These are phyloP conservation scores for Tinamus major DNA, from an alignment of 2,797 vertebrate species.

Conservation along the genomic window DNA sequence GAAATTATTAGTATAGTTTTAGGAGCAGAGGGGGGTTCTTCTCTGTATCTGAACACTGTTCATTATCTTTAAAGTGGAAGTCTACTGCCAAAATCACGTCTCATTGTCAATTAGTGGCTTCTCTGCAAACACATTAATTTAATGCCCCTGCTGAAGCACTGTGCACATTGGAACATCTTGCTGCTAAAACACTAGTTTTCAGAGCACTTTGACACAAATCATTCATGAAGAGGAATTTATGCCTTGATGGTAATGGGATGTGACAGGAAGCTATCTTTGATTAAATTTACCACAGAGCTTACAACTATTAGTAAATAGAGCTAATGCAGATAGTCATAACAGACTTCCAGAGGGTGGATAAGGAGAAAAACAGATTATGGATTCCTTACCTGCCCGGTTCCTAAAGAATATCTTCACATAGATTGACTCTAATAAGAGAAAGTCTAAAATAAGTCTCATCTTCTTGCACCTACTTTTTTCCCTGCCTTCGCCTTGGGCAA, in stretches of 20 bases:
- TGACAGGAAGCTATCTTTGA: slow-evolving; percentile 35
- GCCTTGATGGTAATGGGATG: slow-evolving; percentile 9
- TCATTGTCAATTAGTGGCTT: slow-evolving; percentile 68
- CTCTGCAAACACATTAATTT: slow-evolving; percentile 74
- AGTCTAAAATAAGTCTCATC: slow-evolving; percentile 18
- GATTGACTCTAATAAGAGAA: neutral
- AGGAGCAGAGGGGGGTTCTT: slow-evolving; percentile 40
- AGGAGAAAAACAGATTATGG: neutral
- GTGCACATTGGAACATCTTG: slow-evolving; percentile 15
- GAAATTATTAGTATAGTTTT: slow-evolving; percentile 38
- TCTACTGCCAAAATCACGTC: slow-evolving; percentile 61
- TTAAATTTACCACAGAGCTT: slow-evolving; percentile 60
- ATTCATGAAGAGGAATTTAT: slow-evolving; percentile 43
- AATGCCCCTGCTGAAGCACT: slow-evolving; percentile 59
- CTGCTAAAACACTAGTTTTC: slow-evolving; percentile 52
- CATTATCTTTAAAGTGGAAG: slow-evolving; percentile 72
- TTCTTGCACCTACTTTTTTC: neutral
- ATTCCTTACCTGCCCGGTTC: neutral
- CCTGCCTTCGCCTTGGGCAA: neutral
- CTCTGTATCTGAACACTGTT: slow-evolving; percentile 41
- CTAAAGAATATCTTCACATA: neutral
- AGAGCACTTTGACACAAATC: slow-evolving; percentile 60
- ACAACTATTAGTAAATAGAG: slow-evolving; percentile 40
- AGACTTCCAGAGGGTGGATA: neutral
- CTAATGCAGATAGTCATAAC: slow-evolving; percentile 3